Evolutionary conservation across 2,113 vertebrate genomes (phyloP).

Genomic region (Oryzias melastigma): DNA sequence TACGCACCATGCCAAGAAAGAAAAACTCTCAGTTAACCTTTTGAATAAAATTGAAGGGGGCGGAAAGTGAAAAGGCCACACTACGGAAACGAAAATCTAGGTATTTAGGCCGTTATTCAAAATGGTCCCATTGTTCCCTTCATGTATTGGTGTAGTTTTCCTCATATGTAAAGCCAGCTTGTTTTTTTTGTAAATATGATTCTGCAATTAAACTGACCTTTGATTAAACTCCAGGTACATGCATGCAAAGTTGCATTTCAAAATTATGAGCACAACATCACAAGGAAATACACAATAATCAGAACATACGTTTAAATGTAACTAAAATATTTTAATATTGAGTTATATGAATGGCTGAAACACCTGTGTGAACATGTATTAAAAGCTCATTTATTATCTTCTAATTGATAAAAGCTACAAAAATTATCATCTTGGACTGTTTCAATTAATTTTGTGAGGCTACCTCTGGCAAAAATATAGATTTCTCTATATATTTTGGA

Average conservation of each 20-base stretch:
- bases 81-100: not conserved
- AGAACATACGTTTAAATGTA: too few relatives aligned
- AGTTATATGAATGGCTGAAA: too few relatives aligned
- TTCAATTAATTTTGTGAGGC: too few relatives aligned
- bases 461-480: too few relatives aligned
- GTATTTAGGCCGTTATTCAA: not conserved
- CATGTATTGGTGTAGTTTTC: slow-evolving; percentile 1
- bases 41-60: slow-evolving; percentile 8
- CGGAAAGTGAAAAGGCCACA: not conserved
- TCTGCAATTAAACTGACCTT: slow-evolving; percentile 39
- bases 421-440: too few relatives aligned
- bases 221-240: slow-evolving; percentile 9
- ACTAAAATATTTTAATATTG: too few relatives aligned
- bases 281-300: not conserved
- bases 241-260: not conserved
- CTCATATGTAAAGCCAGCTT: not conserved
- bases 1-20: slow-evolving; percentile 12
- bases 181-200: slow-evolving; percentile 37
- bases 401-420: too few relatives aligned
- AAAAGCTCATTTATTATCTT: too few relatives aligned
- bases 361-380: too few relatives aligned
- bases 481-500: too few relatives aligned
- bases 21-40: not conserved
- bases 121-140: not conserved
- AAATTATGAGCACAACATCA: slow-evolving; percentile 9